A percentile compares a stretch with the other conserved stretches of the same genome.
These are phyloP conservation scores for Lasioglossum pauxillum DNA, from an alignment of 2,888 invertebrate genomes.

Conservation along the genomic window DNA sequence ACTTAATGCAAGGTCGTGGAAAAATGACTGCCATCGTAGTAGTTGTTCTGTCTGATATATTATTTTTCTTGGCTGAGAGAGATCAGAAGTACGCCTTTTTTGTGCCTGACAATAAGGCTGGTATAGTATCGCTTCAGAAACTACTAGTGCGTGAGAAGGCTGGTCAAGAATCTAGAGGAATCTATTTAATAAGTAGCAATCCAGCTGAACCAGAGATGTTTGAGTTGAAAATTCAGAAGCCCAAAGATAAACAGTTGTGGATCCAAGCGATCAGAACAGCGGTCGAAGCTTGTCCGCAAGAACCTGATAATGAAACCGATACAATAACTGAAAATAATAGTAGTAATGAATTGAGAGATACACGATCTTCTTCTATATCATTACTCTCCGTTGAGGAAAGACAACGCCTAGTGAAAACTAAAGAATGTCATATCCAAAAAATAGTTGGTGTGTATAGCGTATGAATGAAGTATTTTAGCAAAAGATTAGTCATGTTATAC, in stretches of 20 bases:
- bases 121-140: constrained; percentile 96
- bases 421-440: constrained; percentile 92
- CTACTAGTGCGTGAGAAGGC: constrained; percentile 97
- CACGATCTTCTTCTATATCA: constrained; percentile 79
- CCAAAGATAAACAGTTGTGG: constrained; percentile 96
- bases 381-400: constrained; percentile 89
- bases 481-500: background rate
- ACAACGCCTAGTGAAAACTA: constrained; percentile 90
- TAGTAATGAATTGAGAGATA: constrained; percentile 75
- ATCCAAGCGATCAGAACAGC: constrained; percentile 94
- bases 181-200: constrained; percentile 97
- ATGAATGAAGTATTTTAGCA: constrained; percentile 18
- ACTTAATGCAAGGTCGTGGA: constrained; percentile 95
- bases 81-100: constrained; percentile 97
- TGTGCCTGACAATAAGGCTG: constrained; percentile 97
- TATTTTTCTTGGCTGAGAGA: constrained; percentile 94
- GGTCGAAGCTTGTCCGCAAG: constrained; percentile 94
- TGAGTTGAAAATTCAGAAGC: constrained; percentile 93
- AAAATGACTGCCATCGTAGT: constrained; percentile 95
- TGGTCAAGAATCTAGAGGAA: constrained; percentile 94
- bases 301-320: constrained; percentile 89
- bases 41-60: constrained; percentile 95
- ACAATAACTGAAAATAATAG: constrained; percentile 73
- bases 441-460: constrained; percentile 89
- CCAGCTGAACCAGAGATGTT: constrained; percentile 98